A percentile compares a stretch with the other conserved stretches of the same genome.
Conservation (phyloP, 2,888 invertebrate genomes). For the Brachyopa scutellaris region DNA sequence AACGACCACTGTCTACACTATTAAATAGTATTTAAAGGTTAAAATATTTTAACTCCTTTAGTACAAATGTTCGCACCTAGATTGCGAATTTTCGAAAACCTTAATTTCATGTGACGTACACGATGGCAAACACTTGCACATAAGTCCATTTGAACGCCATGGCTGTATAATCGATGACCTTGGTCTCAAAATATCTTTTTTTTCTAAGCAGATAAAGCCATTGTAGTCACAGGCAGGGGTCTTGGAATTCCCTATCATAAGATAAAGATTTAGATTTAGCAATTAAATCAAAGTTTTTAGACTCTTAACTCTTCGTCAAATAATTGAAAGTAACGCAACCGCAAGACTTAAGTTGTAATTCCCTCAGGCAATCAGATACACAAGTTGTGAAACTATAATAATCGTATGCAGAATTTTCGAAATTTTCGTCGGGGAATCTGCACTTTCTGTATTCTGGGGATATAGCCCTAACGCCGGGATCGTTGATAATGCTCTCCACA, state of each 20-base stretch:
- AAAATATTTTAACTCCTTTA: too few species aligned
- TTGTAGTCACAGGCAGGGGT: conserved; percentile 83
- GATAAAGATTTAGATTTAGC: neutral
- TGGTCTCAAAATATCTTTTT: conserved; percentile 81
- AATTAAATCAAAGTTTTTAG: neutral
- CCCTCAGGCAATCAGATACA: conserved; percentile 86
- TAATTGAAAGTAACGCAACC: conserved; percentile 87
- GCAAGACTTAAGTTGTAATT: conserved; percentile 84
- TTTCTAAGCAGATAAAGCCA: conserved; percentile 86
- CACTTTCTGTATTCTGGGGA: conserved; percentile 86
- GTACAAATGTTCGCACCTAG: conserved; percentile 68
- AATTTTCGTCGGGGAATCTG: conserved; percentile 86
- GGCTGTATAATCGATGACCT: conserved; percentile 83
- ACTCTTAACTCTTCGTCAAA: conserved; percentile 77
- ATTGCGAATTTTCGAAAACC: conserved; percentile 77
- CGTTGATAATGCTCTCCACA: conserved; percentile 85
- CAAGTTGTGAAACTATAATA: conserved; percentile 89
- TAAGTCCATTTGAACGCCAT: conserved; percentile 81
- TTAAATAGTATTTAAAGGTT: too few species aligned
- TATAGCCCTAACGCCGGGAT: conserved; percentile 84
- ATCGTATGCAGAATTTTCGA: conserved; percentile 84
- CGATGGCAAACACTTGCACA: conserved; percentile 87
- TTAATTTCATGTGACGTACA: conserved; percentile 87
- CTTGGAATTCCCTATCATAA: conserved; percentile 60
- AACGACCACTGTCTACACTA: too few species aligned